Conservation (phyloP, 2,797 vertebrate genomes). For the Numenius phaeopus region DNA sequence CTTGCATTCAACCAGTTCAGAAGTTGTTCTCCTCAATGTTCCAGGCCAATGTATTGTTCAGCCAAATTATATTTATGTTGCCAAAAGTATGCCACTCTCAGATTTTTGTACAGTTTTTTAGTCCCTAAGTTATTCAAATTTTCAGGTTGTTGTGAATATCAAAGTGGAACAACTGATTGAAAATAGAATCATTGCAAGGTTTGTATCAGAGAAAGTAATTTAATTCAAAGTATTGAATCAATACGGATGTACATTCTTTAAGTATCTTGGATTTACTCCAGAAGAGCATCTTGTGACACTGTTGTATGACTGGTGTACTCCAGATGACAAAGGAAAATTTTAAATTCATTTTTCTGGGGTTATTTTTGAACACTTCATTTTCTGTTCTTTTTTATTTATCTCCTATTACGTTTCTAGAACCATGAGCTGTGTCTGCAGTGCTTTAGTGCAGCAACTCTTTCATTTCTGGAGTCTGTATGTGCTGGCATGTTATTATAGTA, state of each 20-base stretch:
- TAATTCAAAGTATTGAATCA: background rate
- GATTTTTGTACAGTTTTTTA: background rate
- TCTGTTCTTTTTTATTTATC: background rate
- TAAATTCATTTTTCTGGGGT: background rate
- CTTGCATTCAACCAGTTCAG: background rate
- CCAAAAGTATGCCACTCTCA: background rate
- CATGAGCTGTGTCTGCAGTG: background rate
- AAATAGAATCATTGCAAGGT: background rate
- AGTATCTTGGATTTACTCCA: background rate
- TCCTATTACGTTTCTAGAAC: background rate
- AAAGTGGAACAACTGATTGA: background rate
- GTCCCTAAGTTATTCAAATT: background rate
- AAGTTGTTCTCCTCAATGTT: background rate
- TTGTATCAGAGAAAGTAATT: fast-evolving
- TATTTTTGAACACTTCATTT: background rate
- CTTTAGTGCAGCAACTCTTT: background rate
- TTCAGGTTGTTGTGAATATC: background rate
- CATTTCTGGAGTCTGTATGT: background rate
- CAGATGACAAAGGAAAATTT: background rate
- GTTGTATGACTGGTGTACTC: background rate
- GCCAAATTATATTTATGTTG: background rate
- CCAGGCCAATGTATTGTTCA: background rate
- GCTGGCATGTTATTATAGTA: background rate
- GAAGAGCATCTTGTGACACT: background rate
- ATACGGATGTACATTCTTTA: background rate